Evolutionary conservation across 2,888 invertebrate species (phyloP).

Genomic region (Drosophila infuscata): DNA sequence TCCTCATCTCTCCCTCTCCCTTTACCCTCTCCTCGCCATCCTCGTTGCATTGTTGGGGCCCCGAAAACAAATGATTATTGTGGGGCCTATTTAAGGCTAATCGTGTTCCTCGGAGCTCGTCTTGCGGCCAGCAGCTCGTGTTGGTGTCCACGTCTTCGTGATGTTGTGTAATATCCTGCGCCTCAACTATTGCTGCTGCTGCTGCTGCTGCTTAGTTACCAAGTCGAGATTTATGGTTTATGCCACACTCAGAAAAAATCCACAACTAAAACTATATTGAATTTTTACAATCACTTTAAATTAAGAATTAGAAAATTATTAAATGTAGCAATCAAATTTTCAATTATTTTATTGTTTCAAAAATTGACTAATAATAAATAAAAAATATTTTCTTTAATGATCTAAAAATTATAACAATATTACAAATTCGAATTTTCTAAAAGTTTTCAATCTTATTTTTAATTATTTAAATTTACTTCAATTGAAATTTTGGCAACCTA

Average conservation of each 20-base stretch:
- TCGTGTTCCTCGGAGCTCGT: conserved; percentile 61
- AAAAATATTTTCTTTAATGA: too few relatives aligned
- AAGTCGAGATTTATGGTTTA: conserved; percentile 37
- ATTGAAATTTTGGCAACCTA: not conserved
- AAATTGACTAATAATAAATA: not conserved
- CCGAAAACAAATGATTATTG: conserved; percentile 76
- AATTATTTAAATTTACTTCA: not conserved
- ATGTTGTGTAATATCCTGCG: conserved; percentile 55
- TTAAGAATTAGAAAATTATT: not conserved
- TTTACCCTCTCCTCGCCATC: not conserved
- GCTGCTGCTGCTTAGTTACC: not conserved
- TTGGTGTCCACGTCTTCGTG: conserved; percentile 50
- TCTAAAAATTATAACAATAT: too few relatives aligned
- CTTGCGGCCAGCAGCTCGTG: conserved; percentile 18
- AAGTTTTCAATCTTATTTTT: not conserved
- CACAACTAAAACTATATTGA: not conserved
- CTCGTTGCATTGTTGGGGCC: conserved; percentile 59
- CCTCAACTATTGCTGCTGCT: not conserved
- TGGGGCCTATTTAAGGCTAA: conserved; percentile 72
- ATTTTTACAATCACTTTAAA: not conserved
- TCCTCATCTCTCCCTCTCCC: not conserved
- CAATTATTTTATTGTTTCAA: not conserved
- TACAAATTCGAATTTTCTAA: not conserved
- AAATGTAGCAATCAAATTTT: not conserved
- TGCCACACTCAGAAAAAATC: conserved; percentile 11